Conservation (phyloP, 1,140 invertebrate genomes). For the Atta cephalotes region DNA sequence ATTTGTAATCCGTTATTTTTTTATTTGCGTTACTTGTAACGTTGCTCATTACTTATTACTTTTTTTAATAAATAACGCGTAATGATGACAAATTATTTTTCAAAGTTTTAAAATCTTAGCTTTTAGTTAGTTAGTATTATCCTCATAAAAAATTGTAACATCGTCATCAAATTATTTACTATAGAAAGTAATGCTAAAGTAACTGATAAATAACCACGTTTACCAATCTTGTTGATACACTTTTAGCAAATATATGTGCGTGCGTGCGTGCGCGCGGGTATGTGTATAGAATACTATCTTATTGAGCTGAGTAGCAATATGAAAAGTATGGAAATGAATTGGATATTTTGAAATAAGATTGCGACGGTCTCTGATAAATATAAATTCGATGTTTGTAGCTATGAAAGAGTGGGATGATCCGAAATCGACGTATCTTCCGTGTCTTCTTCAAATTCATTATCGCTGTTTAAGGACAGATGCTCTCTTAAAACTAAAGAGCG, state of each 20-base stretch:
- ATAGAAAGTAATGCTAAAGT: too few relatives aligned
- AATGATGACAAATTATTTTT: too few relatives aligned
- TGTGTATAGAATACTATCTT: slow-evolving; percentile 41
- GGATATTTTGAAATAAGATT: slow-evolving; percentile 69
- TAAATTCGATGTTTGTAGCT: slow-evolving; percentile 67
- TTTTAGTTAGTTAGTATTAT: too few relatives aligned
- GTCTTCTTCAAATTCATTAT: slow-evolving; percentile 80
- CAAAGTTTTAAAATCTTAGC: too few relatives aligned
- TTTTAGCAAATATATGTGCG: slow-evolving; percentile 14
- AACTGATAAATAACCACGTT: too few relatives aligned
- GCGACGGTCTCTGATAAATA: slow-evolving; percentile 63
- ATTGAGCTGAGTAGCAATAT: slow-evolving; percentile 24
- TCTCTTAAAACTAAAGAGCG: slow-evolving; percentile 83
- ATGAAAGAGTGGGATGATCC: slow-evolving; percentile 75
- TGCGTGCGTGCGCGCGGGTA: background rate
- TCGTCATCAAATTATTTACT: too few relatives aligned
- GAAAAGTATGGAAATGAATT: slow-evolving; percentile 4
- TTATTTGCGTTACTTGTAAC: too few relatives aligned
- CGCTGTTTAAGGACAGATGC: slow-evolving; percentile 78
- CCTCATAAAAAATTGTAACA: too few relatives aligned
- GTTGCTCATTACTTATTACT: too few relatives aligned
- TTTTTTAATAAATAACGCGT: too few relatives aligned
- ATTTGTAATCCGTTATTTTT: too few relatives aligned
- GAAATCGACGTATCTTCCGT: slow-evolving; percentile 77
- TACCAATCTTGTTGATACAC: background rate